Conservation (phyloP, 2,888 invertebrate species). For the Augiades crinisus region DNA sequence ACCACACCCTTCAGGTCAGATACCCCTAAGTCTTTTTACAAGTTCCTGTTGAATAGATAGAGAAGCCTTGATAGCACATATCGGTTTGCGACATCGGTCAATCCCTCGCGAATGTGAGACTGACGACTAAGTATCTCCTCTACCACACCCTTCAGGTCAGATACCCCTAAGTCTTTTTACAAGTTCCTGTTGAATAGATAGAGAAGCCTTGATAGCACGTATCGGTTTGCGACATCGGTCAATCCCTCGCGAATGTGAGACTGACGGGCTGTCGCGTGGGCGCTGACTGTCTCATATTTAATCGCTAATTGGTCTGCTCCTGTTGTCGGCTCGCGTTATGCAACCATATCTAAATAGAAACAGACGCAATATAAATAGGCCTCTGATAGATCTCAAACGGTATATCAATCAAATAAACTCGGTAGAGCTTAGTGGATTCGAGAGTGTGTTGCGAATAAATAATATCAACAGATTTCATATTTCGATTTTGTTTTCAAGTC, state of each 20-base stretch:
- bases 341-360: constrained; percentile 41
- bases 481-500: no score
- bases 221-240: not conserved
- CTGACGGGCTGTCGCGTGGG: constrained; percentile 35
- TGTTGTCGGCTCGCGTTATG: constrained; percentile 42
- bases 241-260: constrained; percentile 29
- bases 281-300: constrained; percentile 46
- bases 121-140: no score
- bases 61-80: not conserved
- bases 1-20: no score
- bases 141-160: no score
- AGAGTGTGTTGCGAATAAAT: not conserved
- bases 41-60: not conserved
- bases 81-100: not conserved
- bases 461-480: not conserved
- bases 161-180: no score
- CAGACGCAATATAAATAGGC: constrained; percentile 37
- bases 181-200: not conserved
- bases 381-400: constrained; percentile 37
- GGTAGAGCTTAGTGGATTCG: not conserved
- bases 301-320: constrained; percentile 54
- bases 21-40: no score
- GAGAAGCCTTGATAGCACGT: not conserved
- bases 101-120: constrained; percentile 30
- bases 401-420: constrained; percentile 32